Percentiles rank a stretch among this genome's conserved stretches.
Conservation (phyloP, 2,113 vertebrate species). For the Geothlypis trichas region DNA sequence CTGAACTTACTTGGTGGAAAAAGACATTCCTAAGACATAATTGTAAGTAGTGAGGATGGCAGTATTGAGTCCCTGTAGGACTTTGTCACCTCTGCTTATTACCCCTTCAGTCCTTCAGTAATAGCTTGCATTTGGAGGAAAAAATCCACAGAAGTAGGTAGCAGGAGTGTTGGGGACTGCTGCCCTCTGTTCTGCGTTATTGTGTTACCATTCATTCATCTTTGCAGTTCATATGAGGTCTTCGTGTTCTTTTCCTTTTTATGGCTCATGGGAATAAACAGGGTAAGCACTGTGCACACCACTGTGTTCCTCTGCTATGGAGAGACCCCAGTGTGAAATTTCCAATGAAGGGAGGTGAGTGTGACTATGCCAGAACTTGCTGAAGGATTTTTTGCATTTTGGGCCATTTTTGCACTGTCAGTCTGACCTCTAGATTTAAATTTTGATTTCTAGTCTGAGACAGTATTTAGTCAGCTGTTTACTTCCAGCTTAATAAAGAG, state of each 20-base stretch:
- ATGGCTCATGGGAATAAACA: neutral
- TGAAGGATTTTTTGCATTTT: neutral
- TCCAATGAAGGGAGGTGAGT: neutral
- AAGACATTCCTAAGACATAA: neutral
- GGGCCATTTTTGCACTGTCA: neutral
- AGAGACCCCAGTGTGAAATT: neutral
- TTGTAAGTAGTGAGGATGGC: neutral
- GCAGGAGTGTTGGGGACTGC: neutral
- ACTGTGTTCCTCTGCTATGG: neutral
- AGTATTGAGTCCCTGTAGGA: neutral
- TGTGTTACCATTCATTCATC: neutral
- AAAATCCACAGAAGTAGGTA: neutral
- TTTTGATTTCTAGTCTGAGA: neutral
- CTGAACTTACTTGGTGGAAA: slow-evolving; percentile 17
- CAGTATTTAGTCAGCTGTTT: neutral
- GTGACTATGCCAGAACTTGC: neutral
- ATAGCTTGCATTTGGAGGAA: neutral
- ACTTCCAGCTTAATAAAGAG: neutral
- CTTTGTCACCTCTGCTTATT: neutral
- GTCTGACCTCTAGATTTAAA: neutral
- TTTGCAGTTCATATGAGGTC: neutral
- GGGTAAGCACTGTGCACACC: neutral
- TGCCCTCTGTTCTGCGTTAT: neutral
- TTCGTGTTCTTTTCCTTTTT: neutral
- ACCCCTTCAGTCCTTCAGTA: neutral